Evolutionary conservation across 2,113 vertebrate species (phyloP), one percentile per base, ranked within the genome.

Genomic region (Picathartes gymnocephalus): DNA sequence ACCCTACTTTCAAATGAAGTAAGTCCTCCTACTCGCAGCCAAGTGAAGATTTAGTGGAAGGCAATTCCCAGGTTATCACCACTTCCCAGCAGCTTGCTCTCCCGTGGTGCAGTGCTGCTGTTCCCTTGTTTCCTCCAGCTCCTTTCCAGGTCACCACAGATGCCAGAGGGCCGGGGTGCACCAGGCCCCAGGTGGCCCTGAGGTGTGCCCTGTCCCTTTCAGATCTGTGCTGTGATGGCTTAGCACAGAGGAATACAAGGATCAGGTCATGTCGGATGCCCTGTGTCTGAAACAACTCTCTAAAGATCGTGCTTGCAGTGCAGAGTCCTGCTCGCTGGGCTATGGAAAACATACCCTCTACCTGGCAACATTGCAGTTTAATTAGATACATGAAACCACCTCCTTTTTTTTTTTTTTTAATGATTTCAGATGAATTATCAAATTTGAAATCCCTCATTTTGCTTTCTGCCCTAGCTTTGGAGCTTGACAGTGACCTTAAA

Each of bases 401-500:
- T 27, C 4, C 4, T 7, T 5, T 13, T 40, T 24, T 66, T n/a
- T n/a, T 60, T 62, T 64, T 64, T 44, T n/a, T 4, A 57, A 84
- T 57, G 11, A 37, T 84, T 80, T 76, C 45, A 72, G 28, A 57
- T 14, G 33, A 90, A 50, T 93, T 58, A 61, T 27, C 31, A 77
- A 47, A 62, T 83, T 37, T 73, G 70, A 85, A 87, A 88, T 73
- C 57, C 3, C 30, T 73, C 61, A 50, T 92, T 93, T 88, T 4
- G 10, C 71, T 54, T 73, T 70, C 64, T 90, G 71, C 54, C 79
- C 86, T 62, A 85, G 73, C 74, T 94, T 86, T 40, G n/a, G 44
- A 91, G n/a, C 15, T 92, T 90, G 88, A 65, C 50, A 66, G 64
- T 70, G 91, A 92, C 91, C 82, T 94, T 90, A 95, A 92, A 91